phyloP scores from a whole-genome alignment of 1,140 invertebrate genomes.

The Leptonema lineaticorne region DNA sequence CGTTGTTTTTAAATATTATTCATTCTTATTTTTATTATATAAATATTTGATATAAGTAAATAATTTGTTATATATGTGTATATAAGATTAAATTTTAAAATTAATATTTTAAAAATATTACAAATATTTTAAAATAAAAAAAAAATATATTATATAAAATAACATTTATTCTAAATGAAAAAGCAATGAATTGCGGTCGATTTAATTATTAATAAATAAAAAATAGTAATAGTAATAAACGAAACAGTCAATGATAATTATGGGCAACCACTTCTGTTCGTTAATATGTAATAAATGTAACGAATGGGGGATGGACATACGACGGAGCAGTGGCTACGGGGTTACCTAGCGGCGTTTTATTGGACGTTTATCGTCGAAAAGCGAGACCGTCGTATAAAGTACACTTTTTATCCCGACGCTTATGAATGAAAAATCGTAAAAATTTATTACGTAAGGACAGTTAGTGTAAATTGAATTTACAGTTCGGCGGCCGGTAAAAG shows the following conservation, averaged over 20 bases:
- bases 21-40: too few species aligned
- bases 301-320: too few species aligned
- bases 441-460: not conserved
- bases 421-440: not conserved
- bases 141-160: too few species aligned
- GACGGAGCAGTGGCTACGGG: not conserved
- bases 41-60: too few species aligned
- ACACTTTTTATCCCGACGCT: not conserved
- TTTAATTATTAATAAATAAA: too few species aligned
- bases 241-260: not conserved
- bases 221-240: not conserved
- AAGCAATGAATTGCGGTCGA: too few species aligned
- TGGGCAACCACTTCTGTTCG: constrained; percentile 1
- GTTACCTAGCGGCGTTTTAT: not conserved
- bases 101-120: too few species aligned
- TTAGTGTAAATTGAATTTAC: constrained; percentile 7
- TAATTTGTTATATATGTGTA: too few species aligned
- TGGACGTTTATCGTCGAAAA: not conserved
- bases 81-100: too few species aligned
- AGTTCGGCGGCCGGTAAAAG: not conserved
- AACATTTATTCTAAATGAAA: too few species aligned
- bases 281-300: constrained; percentile 4
- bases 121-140: too few species aligned
- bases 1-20: too few species aligned
- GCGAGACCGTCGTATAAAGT: not conserved